Conservation (phyloP, 2,888 invertebrate species). For the Notodonta ziczac region DNA sequence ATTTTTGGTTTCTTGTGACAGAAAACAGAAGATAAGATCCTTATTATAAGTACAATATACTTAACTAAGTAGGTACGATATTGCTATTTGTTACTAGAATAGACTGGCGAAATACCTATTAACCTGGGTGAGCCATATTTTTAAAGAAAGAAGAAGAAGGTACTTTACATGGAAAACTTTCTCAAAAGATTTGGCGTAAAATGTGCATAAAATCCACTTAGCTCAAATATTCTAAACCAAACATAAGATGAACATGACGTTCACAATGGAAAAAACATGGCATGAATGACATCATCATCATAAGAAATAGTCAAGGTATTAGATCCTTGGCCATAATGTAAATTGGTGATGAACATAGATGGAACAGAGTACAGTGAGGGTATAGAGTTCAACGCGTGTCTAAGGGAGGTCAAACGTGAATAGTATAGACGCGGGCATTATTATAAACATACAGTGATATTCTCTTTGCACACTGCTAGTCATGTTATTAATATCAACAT, state of each 20-base stretch:
- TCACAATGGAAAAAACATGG: not conserved
- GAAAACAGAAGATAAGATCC: not conserved
- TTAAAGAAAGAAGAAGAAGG: too few relatives aligned
- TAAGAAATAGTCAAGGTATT: too few relatives aligned
- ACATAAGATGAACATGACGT: not conserved
- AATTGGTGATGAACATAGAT: not conserved
- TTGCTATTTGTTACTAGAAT: too few relatives aligned
- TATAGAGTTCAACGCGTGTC: conserved; percentile 1
- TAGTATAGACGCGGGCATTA: not conserved
- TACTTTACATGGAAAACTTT: not conserved
- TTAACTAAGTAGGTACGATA: too few relatives aligned
- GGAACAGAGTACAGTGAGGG: not conserved
- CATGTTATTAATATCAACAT: too few relatives aligned
- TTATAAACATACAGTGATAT: not conserved
- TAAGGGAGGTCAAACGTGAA: not conserved
- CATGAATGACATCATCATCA: too few relatives aligned
- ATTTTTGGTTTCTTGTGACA: not conserved
- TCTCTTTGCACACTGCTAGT: too few relatives aligned
- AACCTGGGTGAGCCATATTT: too few relatives aligned
- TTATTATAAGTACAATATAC: too few relatives aligned
- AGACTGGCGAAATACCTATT: too few relatives aligned
- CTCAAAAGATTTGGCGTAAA: not conserved
- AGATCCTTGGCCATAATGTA: too few relatives aligned
- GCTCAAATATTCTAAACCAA: not conserved
- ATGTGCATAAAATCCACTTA: not conserved